phyloP scores from a whole-genome alignment of 2,888 invertebrate species.

The Amphipyra berbera region DNA sequence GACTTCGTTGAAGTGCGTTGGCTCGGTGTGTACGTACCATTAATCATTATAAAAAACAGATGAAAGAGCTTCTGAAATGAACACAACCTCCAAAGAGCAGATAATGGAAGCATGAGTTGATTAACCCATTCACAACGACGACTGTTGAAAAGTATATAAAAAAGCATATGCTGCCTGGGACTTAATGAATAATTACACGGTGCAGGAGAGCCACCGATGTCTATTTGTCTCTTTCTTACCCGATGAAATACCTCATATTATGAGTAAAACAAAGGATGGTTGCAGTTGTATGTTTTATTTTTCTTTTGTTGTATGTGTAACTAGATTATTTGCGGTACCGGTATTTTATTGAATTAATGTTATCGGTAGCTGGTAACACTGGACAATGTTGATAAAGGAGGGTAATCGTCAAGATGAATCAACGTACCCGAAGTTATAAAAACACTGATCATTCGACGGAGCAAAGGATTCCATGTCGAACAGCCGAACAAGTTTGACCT shows the following conservation, averaged over 20 bases:
- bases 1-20: too few species aligned
- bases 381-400: too few species aligned
- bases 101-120: slow-evolving; percentile 43
- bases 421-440: too few species aligned
- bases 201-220: slow-evolving; percentile 18
- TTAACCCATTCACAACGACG: slow-evolving; percentile 40
- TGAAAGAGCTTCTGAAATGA: slow-evolving; percentile 18
- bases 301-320: background rate
- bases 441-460: too few species aligned
- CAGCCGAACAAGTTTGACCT: too few species aligned
- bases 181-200: slow-evolving; percentile 49
- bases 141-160: slow-evolving; percentile 49
- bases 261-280: slow-evolving; percentile 21
- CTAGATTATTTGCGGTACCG: background rate
- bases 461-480: too few species aligned
- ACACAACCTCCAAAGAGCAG: slow-evolving; percentile 21
- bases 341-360: background rate
- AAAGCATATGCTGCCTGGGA: slow-evolving; percentile 37
- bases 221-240: slow-evolving; percentile 39
- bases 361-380: too few species aligned
- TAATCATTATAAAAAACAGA: background rate
- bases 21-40: background rate
- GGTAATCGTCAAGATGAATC: too few species aligned
- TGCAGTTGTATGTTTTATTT: slow-evolving; percentile 10
- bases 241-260: slow-evolving; percentile 22